A percentile compares a stretch with the other conserved stretches of the same genome.
phyloP scores from a whole-genome alignment of 2,113 vertebrate species.

The Istiophorus platypterus region DNA sequence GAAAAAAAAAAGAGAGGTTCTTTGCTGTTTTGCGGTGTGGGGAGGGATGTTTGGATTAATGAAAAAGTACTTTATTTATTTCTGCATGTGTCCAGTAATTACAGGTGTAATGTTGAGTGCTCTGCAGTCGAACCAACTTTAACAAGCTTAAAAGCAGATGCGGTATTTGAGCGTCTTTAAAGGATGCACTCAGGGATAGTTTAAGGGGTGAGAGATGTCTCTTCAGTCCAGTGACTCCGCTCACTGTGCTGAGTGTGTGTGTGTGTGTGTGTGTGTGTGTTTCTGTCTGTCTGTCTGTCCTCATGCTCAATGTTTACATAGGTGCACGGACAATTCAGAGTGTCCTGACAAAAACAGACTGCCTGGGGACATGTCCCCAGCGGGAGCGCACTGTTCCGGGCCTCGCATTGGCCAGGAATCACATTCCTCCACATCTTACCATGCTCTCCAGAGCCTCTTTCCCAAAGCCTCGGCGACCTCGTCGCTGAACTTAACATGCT shows the following conservation, averaged over 20 bases:
- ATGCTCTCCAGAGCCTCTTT: conserved; percentile 81
- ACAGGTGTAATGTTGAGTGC: conserved; percentile 1
- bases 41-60: conserved; percentile 11
- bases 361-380: conserved; percentile 85
- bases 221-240: conserved; percentile 55
- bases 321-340: conserved; percentile 85
- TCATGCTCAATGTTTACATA: conserved; percentile 85
- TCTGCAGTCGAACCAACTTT: conserved; percentile 15
- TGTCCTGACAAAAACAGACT: conserved; percentile 87
- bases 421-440: conserved; percentile 84
- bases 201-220: conserved; percentile 58
- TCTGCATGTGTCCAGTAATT: conserved; percentile 9
- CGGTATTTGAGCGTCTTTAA: conserved; percentile 39
- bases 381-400: conserved; percentile 75
- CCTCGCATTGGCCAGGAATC: conserved; percentile 82
- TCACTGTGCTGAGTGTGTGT: conserved; percentile 65
- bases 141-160: conserved; percentile 1
- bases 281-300: conserved; percentile 66
- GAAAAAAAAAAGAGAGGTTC: conserved; percentile 13
- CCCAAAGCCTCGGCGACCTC: conserved; percentile 82
- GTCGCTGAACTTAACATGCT: conserved; percentile 65
- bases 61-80: not conserved
- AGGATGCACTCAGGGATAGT: conserved; percentile 40
- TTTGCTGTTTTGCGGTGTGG: conserved; percentile 27
- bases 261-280: conserved; percentile 67